Percentiles rank a stretch among this genome's conserved stretches.
These are phyloP conservation scores for Caenorhabditis japonica DNA, from an alignment of 2,888 invertebrate genomes.

Conservation along the genomic window DNA sequence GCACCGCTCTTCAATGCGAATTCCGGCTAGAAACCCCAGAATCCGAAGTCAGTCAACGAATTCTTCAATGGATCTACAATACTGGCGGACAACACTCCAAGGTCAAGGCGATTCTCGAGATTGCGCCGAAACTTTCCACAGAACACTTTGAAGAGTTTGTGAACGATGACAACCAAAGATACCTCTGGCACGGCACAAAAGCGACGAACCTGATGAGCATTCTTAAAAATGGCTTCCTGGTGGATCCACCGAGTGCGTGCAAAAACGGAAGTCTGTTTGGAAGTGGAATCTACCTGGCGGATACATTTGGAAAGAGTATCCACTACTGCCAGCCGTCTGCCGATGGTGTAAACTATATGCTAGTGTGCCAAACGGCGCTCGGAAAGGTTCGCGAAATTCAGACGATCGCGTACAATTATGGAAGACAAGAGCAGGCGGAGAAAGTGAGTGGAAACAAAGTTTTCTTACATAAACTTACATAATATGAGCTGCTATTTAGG, in stretches of 20 bases:
- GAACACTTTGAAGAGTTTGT: conserved; percentile 33
- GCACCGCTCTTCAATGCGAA: conserved; percentile 69
- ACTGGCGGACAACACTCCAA: conserved; percentile 45
- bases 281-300: conserved; percentile 80
- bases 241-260: conserved; percentile 79
- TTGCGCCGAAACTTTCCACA: conserved; percentile 27
- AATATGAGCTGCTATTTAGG: too few species aligned
- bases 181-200: conserved; percentile 80
- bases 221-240: conserved; percentile 78
- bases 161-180: conserved; percentile 51
- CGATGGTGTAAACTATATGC: conserved; percentile 77
- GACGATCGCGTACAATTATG: conserved; percentile 11
- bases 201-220: conserved; percentile 80
- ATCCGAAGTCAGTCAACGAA: conserved; percentile 79
- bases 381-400: conserved; percentile 32
- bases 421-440: conserved; percentile 5
- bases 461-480: neutral
- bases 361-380: conserved; percentile 78
- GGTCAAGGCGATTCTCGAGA: conserved; percentile 39
- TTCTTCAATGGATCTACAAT: conserved; percentile 80
- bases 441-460: conserved; percentile 15
- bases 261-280: conserved; percentile 79
- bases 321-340: conserved; percentile 77
- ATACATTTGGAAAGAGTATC: conserved; percentile 79
- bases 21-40: conserved; percentile 77